These are phyloP conservation scores for Columba livia DNA, from an alignment of 2,113 vertebrate species.

Conservation along the genomic window DNA sequence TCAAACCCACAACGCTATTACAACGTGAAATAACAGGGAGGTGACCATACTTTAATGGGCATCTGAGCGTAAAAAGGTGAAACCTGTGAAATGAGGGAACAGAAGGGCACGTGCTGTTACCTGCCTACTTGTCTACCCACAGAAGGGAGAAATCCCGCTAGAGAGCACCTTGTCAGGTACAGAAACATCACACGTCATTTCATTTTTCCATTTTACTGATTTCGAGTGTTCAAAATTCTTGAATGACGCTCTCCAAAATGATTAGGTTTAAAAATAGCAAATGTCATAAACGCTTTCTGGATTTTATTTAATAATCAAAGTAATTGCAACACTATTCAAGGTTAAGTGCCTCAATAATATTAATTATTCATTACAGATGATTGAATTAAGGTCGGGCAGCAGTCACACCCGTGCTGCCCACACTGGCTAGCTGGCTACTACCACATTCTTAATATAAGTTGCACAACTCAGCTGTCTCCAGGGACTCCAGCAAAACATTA, in stretches of 20 bases:
- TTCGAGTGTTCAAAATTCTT: background rate
- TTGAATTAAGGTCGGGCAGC: slow-evolving; percentile 10
- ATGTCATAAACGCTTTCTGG: slow-evolving; percentile 18
- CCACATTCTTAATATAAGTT: background rate
- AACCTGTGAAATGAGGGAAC: background rate
- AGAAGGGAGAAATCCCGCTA: background rate
- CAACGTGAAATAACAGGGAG: background rate
- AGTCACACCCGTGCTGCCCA: background rate
- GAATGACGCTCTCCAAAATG: slow-evolving; percentile 14
- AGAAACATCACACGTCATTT: background rate
- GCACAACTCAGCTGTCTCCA: background rate
- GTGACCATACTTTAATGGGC: background rate
- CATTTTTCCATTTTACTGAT: background rate
- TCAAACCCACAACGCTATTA: background rate
- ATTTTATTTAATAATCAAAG: slow-evolving; percentile 30
- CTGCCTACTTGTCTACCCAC: background rate
- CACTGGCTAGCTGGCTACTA: background rate
- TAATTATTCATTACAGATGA: slow-evolving; percentile 34
- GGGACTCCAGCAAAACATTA: slow-evolving; percentile 12
- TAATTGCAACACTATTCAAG: slow-evolving; percentile 11
- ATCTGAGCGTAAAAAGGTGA: background rate
- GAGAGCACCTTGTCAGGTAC: background rate
- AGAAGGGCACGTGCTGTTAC: background rate
- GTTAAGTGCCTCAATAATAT: slow-evolving; percentile 36
- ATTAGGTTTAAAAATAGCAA: slow-evolving; percentile 53